Conservation (phyloP, 2,888 invertebrate species). For the Biston betularia region DNA sequence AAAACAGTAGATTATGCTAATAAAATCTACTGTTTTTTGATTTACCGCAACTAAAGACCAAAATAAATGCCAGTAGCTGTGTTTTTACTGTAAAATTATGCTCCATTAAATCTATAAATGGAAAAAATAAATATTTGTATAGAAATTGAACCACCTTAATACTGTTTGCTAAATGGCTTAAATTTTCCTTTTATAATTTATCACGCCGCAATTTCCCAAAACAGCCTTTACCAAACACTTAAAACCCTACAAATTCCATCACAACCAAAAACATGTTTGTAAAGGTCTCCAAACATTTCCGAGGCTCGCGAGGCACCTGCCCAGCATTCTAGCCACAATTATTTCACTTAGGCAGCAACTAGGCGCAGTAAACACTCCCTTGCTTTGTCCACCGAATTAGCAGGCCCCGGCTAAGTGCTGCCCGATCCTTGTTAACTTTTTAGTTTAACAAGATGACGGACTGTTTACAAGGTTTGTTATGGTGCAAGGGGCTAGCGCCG, state of each 20-base stretch:
- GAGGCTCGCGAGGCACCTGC: conserved; percentile 52
- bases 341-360: conserved; percentile 80
- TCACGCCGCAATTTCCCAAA: not conserved
- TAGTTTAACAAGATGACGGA: conserved; percentile 80
- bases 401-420: conserved; percentile 75
- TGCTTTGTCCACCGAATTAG: conserved; percentile 81
- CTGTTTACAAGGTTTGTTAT: conserved; percentile 66
- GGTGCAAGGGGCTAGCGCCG: conserved; percentile 72
- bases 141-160: too few species aligned
- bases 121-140: too few species aligned
- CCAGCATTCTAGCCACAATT: conserved; percentile 80
- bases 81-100: too few species aligned
- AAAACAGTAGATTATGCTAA: too few species aligned
- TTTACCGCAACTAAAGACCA: too few species aligned
- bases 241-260: conserved; percentile 7
- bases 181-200: not conserved
- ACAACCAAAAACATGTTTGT: conserved; percentile 26
- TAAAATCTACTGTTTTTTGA: too few species aligned
- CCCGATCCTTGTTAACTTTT: conserved; percentile 83
- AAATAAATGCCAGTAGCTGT: too few species aligned
- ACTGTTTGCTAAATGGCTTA: not conserved
- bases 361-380: conserved; percentile 77
- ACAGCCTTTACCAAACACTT: not conserved
- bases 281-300: conserved; percentile 27
- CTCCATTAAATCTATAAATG: too few species aligned